Conservation (phyloP, 2,113 vertebrate genomes). For the Toxotes jaculatrix region DNA sequence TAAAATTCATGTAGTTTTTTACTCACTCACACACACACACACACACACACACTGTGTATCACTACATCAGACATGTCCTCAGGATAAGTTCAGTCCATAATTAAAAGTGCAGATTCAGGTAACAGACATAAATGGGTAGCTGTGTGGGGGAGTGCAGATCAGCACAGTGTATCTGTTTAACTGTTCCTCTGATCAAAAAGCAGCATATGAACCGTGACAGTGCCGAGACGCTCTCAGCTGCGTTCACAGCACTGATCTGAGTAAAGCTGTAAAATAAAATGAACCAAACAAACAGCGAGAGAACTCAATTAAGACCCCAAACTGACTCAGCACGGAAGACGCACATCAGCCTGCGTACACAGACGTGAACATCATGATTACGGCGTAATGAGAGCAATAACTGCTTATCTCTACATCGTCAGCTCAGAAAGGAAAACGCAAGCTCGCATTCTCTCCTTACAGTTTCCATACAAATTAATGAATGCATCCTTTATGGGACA, state of each 20-base stretch:
- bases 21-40: too few relatives aligned
- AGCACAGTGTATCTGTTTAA: constrained; percentile 6
- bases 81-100: too few relatives aligned
- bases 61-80: too few relatives aligned
- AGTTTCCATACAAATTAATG: constrained; percentile 12
- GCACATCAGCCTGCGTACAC: background rate
- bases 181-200: constrained; percentile 19
- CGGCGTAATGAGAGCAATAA: constrained; percentile 19
- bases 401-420: background rate
- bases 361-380: background rate
- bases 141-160: background rate
- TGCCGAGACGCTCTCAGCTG: background rate
- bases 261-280: constrained; percentile 22
- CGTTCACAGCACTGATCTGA: constrained; percentile 19
- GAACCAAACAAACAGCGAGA: constrained; percentile 36
- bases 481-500: constrained; percentile 1
- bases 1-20: too few relatives aligned
- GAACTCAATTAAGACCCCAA: constrained; percentile 16
- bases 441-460: background rate
- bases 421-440: background rate
- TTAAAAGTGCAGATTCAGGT: too few relatives aligned
- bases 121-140: background rate
- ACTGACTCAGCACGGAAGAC: constrained; percentile 41
- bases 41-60: too few relatives aligned
- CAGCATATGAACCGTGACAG: background rate